A percentile compares a stretch with the other conserved stretches of the same genome.
Evolutionary conservation across 2,888 invertebrate genomes (phyloP).

Genomic region (Pheosia tremula): DNA sequence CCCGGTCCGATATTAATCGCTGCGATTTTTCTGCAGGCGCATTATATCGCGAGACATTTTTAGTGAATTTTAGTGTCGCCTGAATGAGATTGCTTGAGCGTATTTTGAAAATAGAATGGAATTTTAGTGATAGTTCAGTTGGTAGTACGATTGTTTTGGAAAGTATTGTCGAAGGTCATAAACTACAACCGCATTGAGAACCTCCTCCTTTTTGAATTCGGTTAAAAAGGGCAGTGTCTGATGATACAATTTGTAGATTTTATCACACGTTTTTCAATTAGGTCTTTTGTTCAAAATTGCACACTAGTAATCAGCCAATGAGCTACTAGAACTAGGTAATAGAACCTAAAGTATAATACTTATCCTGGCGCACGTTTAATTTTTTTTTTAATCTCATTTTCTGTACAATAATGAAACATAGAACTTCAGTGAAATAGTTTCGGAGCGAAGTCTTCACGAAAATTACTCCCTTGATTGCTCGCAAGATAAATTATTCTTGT

Average conservation of each 20-base stretch:
- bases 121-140: not conserved
- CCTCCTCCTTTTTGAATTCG: too few relatives aligned
- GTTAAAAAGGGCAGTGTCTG: too few relatives aligned
- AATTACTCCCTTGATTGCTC: slow-evolving; percentile 78
- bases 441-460: slow-evolving; percentile 65
- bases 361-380: not conserved
- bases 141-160: too few relatives aligned
- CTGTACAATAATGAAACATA: slow-evolving; percentile 51
- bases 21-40: slow-evolving; percentile 45
- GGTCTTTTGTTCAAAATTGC: too few relatives aligned
- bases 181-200: too few relatives aligned
- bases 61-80: slow-evolving; percentile 45
- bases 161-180: too few relatives aligned
- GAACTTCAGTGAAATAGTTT: slow-evolving; percentile 63
- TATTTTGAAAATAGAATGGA: not conserved
- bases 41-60: slow-evolving; percentile 11
- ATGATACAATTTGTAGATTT: too few relatives aligned
- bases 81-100: slow-evolving; percentile 10
- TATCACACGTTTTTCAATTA: too few relatives aligned
- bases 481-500: slow-evolving; percentile 76
- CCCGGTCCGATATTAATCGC: slow-evolving; percentile 50
- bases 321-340: too few relatives aligned
- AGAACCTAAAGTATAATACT: too few relatives aligned
- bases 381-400: slow-evolving; percentile 29
- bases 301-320: too few relatives aligned